Evolutionary conservation across 2,888 invertebrate species (phyloP).

Genomic region (Raillietiella orientalis): DNA sequence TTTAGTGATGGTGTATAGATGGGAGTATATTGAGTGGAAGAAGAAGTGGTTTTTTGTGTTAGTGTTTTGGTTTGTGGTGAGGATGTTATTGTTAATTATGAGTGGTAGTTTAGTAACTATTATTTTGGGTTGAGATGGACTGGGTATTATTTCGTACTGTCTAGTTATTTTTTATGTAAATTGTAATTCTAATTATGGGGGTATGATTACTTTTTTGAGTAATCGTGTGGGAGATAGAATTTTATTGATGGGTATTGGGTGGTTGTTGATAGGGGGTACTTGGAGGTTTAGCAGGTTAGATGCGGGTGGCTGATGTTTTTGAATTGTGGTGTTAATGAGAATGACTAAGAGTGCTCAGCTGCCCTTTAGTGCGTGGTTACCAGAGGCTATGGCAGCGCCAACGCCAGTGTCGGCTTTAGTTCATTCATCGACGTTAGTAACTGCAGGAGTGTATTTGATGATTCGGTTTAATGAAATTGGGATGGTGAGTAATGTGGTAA

Average conservation of each 20-base stretch:
- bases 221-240: constrained; percentile 42
- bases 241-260: too few species aligned
- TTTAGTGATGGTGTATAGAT: constrained; percentile 26
- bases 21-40: constrained; percentile 23
- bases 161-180: constrained; percentile 37
- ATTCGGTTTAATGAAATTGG: constrained; percentile 25
- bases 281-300: constrained; percentile 22
- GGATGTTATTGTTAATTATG: constrained; percentile 30
- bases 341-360: constrained; percentile 48
- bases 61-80: constrained; percentile 27
- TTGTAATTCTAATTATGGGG: constrained; percentile 28
- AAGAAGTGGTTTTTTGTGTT: constrained; percentile 27
- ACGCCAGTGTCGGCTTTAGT: constrained; percentile 41
- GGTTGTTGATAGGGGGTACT: constrained; percentile 20
- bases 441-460: constrained; percentile 36
- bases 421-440: constrained; percentile 43
- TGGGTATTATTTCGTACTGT: constrained; percentile 35
- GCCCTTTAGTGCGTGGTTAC: constrained; percentile 41
- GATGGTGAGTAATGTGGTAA: constrained; percentile 17
- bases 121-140: constrained; percentile 35
- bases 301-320: constrained; percentile 21
- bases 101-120: constrained; percentile 31
- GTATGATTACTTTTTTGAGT: constrained; percentile 31
- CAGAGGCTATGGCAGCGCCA: constrained; percentile 38
- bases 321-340: too few species aligned